Evolutionary conservation across 2,113 vertebrate species (phyloP), one percentile per base, ranked within the genome.

Genomic region (Onychostoma macrolepis): DNA sequence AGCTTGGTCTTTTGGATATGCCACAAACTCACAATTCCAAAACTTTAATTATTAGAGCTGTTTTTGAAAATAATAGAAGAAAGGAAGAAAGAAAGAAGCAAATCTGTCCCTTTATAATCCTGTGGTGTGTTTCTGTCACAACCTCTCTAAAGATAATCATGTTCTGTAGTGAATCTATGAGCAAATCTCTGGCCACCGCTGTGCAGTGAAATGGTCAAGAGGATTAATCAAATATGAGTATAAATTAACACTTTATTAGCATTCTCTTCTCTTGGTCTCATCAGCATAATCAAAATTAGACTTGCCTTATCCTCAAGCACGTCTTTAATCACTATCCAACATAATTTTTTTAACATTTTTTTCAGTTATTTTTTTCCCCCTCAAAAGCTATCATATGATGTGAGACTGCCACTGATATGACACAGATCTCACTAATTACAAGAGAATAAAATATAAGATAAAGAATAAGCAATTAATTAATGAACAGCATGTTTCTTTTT

Each of bases 161-260:
- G 26, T 8, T 48, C 26, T 48, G 41, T 48, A 83, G 41, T 45
- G 58, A 26, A 83, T 67, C 61, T 69, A 21, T 83, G 26, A 48
- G 80, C n/a, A 69, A 19, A 69, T 69, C 38, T 82, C 80, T 67
- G 56, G 61, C 58, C 19, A 36, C 63, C 80, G 90, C 80, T 85
- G 69, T 86, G 79, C 88, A 87, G 79, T 86, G 85, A 91, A 86
- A 89, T 69, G 63, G 72, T 86, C 61, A 82, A 88, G 85, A 50
- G 33, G 82, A 86, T 85, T 82, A 88, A 85, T 84, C 56, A 63
- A 69, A 65, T 24, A 50, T 30, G 36, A 38, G 61, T 53, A 71
- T 21, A 69, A 79, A 80, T 30, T 26, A 88, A 33, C 45, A 12
- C 38, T 88, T 85, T 85, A 50, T 86, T 90, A 82, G 63, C 19